A percentile compares a stretch with the other conserved stretches of the same genome.
phyloP scores from a whole-genome alignment of 2,797 vertebrate genomes.

The Fistularia commersonii region DNA sequence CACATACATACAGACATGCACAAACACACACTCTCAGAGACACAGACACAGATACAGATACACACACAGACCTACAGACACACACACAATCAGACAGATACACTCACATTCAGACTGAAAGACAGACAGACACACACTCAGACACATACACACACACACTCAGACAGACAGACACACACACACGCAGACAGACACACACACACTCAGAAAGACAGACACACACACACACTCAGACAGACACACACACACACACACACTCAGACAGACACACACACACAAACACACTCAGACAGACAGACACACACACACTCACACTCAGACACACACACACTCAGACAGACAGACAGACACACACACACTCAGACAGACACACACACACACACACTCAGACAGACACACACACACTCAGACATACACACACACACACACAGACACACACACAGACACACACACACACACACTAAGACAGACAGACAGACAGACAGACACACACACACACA shows the following conservation, averaged over 20 bases:
- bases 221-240: slow-evolving; percentile 59
- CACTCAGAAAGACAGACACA: too few relatives aligned
- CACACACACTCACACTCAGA: slow-evolving; percentile 59
- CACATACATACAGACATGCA: slow-evolving; percentile 13
- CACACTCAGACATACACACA: background rate
- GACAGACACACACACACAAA: slow-evolving; percentile 5
- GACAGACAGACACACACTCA: slow-evolving; percentile 8
- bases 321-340: slow-evolving; percentile 19
- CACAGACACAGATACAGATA: slow-evolving; percentile 70
- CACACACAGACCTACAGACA: slow-evolving; percentile 15
- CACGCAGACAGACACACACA: slow-evolving; percentile 11
- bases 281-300: too few relatives aligned
- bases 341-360: slow-evolving; percentile 10
- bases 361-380: background rate
- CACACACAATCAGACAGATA: slow-evolving; percentile 9
- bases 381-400: slow-evolving; percentile 4
- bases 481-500: slow-evolving; percentile 16
- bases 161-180: too few relatives aligned
- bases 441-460: slow-evolving; percentile 1
- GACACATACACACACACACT: slow-evolving; percentile 55
- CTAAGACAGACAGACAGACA: slow-evolving; percentile 5
- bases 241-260: slow-evolving; percentile 18
- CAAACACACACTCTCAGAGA: slow-evolving; percentile 8
- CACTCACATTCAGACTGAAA: too few relatives aligned
- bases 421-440: background rate